Conservation (phyloP, 23 tunicate genomes). For the Aplidium turbinatum region DNA sequence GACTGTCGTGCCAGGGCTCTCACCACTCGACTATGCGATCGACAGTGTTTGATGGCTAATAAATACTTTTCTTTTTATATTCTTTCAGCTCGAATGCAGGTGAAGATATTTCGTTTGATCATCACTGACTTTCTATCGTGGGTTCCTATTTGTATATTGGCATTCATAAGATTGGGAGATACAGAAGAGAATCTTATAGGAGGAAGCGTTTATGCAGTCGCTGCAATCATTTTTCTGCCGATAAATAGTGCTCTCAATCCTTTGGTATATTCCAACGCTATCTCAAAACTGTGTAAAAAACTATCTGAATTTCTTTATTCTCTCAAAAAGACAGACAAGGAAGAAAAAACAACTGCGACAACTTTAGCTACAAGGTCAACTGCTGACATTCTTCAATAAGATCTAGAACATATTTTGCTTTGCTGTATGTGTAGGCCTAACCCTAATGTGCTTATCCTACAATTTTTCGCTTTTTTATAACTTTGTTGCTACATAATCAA, state of each 20-base stretch:
- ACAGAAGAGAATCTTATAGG: neutral
- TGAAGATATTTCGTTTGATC: constrained; percentile 21
- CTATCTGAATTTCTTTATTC: neutral
- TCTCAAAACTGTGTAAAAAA: constrained; percentile 9
- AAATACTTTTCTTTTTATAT: too few relatives aligned
- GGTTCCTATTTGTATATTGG: constrained; percentile 45
- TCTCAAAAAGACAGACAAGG: neutral
- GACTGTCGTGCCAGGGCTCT: too few relatives aligned
- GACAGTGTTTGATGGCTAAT: too few relatives aligned
- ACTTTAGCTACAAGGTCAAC: neutral
- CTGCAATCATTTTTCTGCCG: constrained; percentile 42
- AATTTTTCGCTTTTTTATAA: too few relatives aligned
- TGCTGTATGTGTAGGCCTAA: too few relatives aligned
- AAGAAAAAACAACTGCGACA: neutral
- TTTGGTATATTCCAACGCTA: constrained; percentile 30
- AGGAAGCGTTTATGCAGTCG: constrained; percentile 42
- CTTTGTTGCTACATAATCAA: too few relatives aligned
- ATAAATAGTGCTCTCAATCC: constrained; percentile 53
- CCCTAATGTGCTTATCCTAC: too few relatives aligned
- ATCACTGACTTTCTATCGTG: constrained; percentile 16
- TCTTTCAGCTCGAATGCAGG: constrained; percentile 16
- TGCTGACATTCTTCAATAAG: too few relatives aligned
- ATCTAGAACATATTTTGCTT: too few relatives aligned
- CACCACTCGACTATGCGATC: too few relatives aligned
- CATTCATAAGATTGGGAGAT: constrained; percentile 18